phyloP scores from a whole-genome alignment of 2,888 invertebrate genomes.

The Microplitis manilae region DNA sequence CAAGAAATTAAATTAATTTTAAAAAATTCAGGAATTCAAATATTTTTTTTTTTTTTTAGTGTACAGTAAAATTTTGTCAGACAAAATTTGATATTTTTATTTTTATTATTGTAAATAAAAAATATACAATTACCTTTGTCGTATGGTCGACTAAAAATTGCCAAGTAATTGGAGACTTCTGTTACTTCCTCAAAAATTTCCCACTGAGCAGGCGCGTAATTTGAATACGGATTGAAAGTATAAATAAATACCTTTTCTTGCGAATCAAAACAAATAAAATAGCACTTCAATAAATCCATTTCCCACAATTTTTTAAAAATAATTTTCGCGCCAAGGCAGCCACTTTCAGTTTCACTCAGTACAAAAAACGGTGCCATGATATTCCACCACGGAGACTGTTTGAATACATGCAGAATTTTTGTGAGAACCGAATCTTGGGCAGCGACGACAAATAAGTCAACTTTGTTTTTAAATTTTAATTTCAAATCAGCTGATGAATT shows the following conservation, averaged over 20 bases:
- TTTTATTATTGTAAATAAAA: neutral
- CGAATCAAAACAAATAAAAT: constrained; percentile 6
- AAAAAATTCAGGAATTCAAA: no score
- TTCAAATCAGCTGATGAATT: no score
- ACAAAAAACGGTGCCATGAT: constrained; percentile 12
- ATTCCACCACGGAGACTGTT: constrained; percentile 11
- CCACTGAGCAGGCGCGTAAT: constrained; percentile 13
- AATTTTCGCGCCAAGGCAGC: neutral
- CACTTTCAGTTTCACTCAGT: neutral
- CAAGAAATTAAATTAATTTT: no score
- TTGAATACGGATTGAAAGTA: constrained; percentile 23
- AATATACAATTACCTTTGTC: neutral
- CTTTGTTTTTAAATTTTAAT: no score
- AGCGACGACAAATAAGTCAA: neutral
- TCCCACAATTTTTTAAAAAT: constrained; percentile 5
- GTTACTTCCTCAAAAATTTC: neutral
- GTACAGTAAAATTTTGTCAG: no score
- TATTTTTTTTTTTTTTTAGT: no score
- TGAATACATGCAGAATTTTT: neutral
- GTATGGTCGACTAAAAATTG: neutral
- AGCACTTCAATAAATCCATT: neutral
- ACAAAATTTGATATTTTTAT: no score
- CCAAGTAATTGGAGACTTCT: neutral
- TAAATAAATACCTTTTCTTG: neutral
- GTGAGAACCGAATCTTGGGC: neutral